Evolutionary conservation across 2,888 invertebrate species (phyloP).

Genomic region (Petrolisthes manimaculis): DNA sequence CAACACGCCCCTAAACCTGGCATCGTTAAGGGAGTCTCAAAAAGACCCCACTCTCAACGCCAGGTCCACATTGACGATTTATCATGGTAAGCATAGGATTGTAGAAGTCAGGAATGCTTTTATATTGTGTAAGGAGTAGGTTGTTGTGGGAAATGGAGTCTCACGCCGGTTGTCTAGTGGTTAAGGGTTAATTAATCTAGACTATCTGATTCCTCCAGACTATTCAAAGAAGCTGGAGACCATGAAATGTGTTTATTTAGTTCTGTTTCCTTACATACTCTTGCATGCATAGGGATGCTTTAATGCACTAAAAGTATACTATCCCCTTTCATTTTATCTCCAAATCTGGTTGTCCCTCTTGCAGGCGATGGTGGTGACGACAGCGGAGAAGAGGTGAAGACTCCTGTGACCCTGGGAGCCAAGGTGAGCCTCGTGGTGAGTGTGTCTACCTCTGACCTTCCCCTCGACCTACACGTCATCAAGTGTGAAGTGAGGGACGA

Average conservation of each 20-base stretch:
- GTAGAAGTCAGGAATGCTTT: too few relatives aligned
- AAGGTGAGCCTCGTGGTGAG: slow-evolving; percentile 37
- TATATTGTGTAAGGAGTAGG: too few relatives aligned
- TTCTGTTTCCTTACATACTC: too few relatives aligned
- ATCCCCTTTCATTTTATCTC: not conserved
- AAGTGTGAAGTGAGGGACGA: slow-evolving; percentile 47
- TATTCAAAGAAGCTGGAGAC: too few relatives aligned
- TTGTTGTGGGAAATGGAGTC: too few relatives aligned
- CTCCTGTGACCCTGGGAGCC: slow-evolving; percentile 21
- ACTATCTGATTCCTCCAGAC: too few relatives aligned
- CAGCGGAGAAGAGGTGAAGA: slow-evolving; percentile 9
- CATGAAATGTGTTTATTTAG: too few relatives aligned
- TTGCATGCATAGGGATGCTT: too few relatives aligned
- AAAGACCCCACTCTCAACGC: not conserved
- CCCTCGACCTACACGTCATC: slow-evolving; percentile 46
- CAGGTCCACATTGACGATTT: not conserved
- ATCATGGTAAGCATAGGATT: not conserved
- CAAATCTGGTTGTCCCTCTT: not conserved
- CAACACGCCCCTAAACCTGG: not conserved
- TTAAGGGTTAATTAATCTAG: too few relatives aligned
- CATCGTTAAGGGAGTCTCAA: not conserved
- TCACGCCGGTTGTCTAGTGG: too few relatives aligned
- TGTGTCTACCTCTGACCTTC: slow-evolving; percentile 33
- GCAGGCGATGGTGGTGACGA: not conserved
- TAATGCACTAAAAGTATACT: not conserved